Evolutionary conservation across 2,888 invertebrate species (phyloP).

Genomic region (Fragum whitleyi): DNA sequence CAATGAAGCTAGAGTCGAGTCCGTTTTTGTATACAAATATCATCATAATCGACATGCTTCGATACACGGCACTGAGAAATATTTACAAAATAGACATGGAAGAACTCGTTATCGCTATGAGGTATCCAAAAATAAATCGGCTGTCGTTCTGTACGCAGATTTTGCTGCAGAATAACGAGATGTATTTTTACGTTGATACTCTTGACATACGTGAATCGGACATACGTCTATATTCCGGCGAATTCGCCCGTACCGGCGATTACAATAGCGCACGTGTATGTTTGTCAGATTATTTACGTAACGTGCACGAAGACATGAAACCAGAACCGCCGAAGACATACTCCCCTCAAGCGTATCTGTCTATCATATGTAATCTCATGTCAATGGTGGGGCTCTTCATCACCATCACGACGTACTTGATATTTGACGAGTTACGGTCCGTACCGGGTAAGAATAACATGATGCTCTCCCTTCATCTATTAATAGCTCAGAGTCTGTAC

Average conservation of each 20-base stretch:
- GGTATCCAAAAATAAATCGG: constrained; percentile 36
- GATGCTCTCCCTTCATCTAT: constrained; percentile 56
- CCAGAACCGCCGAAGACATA: neutral
- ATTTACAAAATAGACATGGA: constrained; percentile 23
- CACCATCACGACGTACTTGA: constrained; percentile 53
- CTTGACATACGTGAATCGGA: constrained; percentile 40
- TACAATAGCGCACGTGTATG: constrained; percentile 40
- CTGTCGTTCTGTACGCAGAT: constrained; percentile 55
- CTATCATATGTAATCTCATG: constrained; percentile 52
- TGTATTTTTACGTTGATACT: constrained; percentile 47
- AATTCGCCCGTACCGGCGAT: constrained; percentile 28
- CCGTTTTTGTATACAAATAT: constrained; percentile 31
- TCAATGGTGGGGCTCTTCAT: constrained; percentile 53
- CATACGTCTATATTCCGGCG: constrained; percentile 40
- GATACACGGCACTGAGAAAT: constrained; percentile 31
- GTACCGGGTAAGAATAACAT: constrained; percentile 66
- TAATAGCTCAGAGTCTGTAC: constrained; percentile 57
- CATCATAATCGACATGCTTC: constrained; percentile 31
- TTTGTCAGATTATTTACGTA: constrained; percentile 50
- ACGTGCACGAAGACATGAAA: constrained; percentile 30
- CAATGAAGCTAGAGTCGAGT: constrained; percentile 48
- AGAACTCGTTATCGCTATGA: constrained; percentile 27
- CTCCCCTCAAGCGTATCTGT: constrained; percentile 57
- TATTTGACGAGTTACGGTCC: constrained; percentile 59
- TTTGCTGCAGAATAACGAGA: constrained; percentile 30